These are phyloP conservation scores for Helicolenus hilgendorfi DNA, from an alignment of 2,797 vertebrate genomes.

Conservation along the genomic window DNA sequence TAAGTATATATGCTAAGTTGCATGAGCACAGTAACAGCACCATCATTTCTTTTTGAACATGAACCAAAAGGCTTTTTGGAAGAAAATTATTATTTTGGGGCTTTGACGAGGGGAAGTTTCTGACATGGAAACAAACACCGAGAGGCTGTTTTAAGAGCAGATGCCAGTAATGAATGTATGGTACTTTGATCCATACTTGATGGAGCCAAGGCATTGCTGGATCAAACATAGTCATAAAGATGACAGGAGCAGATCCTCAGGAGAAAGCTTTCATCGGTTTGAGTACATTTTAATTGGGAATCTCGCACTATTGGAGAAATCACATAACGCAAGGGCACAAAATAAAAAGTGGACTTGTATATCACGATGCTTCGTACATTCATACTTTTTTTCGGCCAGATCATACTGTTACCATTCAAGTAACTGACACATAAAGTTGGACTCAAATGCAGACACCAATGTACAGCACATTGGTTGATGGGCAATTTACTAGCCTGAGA, in stretches of 20 bases:
- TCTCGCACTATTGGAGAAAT: slow-evolving; percentile 6
- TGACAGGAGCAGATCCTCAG: slow-evolving; percentile 51
- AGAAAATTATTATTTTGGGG: background rate
- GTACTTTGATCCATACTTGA: slow-evolving; percentile 63
- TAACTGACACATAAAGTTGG: slow-evolving; percentile 31
- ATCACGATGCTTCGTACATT: background rate
- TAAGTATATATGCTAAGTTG: background rate
- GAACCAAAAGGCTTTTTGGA: background rate
- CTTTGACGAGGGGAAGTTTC: slow-evolving; percentile 20
- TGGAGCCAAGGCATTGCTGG: slow-evolving; percentile 43
- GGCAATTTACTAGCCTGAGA: background rate
- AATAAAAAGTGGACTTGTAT: slow-evolving; percentile 36
- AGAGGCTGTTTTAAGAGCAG: slow-evolving; percentile 43
- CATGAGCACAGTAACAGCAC: background rate
- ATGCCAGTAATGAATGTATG: slow-evolving; percentile 55
- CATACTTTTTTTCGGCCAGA: background rate
- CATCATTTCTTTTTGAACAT: slow-evolving; percentile 2
- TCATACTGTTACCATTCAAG: background rate
- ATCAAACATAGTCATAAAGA: slow-evolving; percentile 64
- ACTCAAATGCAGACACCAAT: background rate
- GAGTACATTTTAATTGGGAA: slow-evolving; percentile 49
- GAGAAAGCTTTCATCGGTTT: slow-evolving; percentile 35
- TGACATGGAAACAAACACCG: slow-evolving; percentile 29
- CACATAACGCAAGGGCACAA: slow-evolving; percentile 1
- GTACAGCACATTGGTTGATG: background rate